Percentiles rank a stretch among this genome's conserved stretches.
These are phyloP conservation scores for Artibeus lituratus DNA, from an alignment of 2,797 vertebrate species.

Conservation along the genomic window DNA sequence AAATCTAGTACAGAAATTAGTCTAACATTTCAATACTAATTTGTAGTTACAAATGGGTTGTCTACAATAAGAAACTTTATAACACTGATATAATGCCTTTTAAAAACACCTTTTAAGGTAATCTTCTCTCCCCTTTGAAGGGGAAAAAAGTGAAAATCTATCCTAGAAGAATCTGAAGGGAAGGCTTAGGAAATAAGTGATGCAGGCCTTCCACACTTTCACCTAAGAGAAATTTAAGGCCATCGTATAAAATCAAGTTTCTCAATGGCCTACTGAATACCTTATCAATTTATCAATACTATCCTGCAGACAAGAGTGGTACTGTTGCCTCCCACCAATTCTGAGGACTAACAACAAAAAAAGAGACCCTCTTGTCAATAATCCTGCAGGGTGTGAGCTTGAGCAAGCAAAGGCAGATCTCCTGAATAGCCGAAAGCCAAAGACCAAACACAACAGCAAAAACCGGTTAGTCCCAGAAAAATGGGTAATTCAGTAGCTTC, in stretches of 20 bases:
- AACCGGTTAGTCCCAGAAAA: conserved; percentile 69
- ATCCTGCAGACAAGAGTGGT: neutral
- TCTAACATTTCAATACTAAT: neutral
- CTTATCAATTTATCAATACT: neutral
- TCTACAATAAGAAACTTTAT: neutral
- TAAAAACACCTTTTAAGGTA: neutral
- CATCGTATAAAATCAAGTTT: neutral
- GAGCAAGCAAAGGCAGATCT: neutral
- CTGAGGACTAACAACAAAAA: neutral
- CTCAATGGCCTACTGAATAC: neutral
- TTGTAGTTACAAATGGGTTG: neutral
- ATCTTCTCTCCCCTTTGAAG: neutral
- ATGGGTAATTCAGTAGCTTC: conserved; percentile 14
- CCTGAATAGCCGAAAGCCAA: conserved; percentile 26
- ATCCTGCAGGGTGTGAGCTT: neutral
- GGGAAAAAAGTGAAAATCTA: neutral
- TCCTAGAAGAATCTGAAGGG: neutral
- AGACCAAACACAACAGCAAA: conserved; percentile 68
- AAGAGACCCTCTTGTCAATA: neutral
- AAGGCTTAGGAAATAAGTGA: neutral
- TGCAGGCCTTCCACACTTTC: neutral
- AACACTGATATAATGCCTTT: neutral
- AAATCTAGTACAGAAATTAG: neutral
- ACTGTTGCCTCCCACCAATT: neutral
- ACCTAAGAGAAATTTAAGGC: neutral